These are phyloP conservation scores for Paralvinella palmiformis DNA, from an alignment of 1,140 invertebrate species.

Conservation along the genomic window DNA sequence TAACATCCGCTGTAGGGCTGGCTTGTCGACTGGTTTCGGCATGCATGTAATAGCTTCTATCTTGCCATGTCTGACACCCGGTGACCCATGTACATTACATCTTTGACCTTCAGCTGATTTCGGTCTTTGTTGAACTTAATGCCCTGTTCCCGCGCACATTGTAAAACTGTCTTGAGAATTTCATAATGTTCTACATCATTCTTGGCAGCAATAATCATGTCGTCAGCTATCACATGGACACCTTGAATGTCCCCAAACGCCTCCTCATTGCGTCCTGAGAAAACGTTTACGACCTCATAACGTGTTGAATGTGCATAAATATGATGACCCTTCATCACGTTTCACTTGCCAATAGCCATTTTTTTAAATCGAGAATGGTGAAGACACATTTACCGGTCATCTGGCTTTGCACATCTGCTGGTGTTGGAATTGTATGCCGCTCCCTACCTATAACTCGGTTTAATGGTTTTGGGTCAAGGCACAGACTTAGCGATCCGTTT, in stretches of 20 bases:
- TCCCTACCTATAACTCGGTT: constrained; percentile 2
- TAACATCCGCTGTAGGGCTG: constrained; percentile 23
- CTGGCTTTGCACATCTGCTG: neutral
- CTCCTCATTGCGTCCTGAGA: neutral
- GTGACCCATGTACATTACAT: constrained; percentile 23
- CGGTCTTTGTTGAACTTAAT: constrained; percentile 45
- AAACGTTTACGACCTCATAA: too few species aligned
- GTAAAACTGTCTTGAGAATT: constrained; percentile 29
- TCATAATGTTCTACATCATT: neutral
- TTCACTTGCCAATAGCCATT: neutral
- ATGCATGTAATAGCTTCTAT: constrained; percentile 35
- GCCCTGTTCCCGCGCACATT: constrained; percentile 33
- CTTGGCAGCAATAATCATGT: constrained; percentile 12
- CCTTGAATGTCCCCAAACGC: constrained; percentile 2
- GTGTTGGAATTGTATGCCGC: neutral
- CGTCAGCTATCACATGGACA: constrained; percentile 9
- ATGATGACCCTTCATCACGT: too few species aligned
- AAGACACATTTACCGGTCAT: neutral
- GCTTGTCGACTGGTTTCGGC: constrained; percentile 21
- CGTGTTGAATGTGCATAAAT: too few species aligned
- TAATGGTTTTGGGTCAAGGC: neutral
- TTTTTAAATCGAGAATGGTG: neutral
- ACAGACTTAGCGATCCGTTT: neutral
- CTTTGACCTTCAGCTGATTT: constrained; percentile 5
- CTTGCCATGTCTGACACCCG: constrained; percentile 40